phyloP scores from a whole-genome alignment of 1,140 invertebrate genomes.

The Philotrypesis tridentata region DNA sequence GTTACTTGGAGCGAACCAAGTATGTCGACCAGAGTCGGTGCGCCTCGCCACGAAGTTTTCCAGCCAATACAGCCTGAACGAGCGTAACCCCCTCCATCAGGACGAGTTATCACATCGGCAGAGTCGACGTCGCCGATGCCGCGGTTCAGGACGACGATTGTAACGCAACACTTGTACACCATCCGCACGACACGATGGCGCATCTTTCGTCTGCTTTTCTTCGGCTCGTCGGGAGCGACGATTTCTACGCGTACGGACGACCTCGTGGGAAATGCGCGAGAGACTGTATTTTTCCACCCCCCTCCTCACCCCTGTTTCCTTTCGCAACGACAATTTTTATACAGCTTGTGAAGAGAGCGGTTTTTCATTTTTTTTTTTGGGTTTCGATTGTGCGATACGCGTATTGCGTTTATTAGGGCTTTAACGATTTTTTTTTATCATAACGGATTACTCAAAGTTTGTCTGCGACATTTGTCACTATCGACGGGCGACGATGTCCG shows the following conservation, averaged over 20 bases:
- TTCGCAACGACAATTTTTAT: neutral
- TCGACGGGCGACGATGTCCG: too few relatives aligned
- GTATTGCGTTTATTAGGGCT: too few relatives aligned
- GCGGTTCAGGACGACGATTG: too few relatives aligned
- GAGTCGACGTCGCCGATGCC: neutral
- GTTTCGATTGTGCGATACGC: too few relatives aligned
- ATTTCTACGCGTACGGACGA: neutral
- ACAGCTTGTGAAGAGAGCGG: neutral
- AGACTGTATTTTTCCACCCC: neutral
- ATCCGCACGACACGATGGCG: neutral
- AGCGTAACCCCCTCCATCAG: neutral
- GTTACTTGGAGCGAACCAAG: slow-evolving; percentile 68
- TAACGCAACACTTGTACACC: too few relatives aligned
- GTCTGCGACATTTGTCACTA: too few relatives aligned
- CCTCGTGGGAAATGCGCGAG: neutral
- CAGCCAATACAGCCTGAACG: neutral
- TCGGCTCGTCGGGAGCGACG: neutral
- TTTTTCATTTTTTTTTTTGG: too few relatives aligned
- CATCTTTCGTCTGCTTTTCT: slow-evolving; percentile 13
- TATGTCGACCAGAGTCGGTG: slow-evolving; percentile 68
- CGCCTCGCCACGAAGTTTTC: slow-evolving; percentile 53
- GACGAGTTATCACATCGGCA: too few relatives aligned
- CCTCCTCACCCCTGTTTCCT: too few relatives aligned
- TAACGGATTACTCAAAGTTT: too few relatives aligned
- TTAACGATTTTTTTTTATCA: too few relatives aligned